phyloP scores from a whole-genome alignment of 2,888 invertebrate genomes.

The Macrosiphum euphorbiae region DNA sequence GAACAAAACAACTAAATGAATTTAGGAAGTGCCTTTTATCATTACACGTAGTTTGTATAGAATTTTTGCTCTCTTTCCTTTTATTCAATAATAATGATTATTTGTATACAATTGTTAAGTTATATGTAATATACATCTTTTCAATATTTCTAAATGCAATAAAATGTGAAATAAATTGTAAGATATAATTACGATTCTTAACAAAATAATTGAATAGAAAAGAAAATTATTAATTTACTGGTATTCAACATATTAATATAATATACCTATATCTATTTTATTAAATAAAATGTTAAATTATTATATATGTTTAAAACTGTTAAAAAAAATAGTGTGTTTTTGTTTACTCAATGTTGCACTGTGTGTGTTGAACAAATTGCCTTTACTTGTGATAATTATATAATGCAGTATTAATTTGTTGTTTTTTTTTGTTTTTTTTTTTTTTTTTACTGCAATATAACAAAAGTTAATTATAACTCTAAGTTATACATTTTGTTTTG shows the following conservation, averaged over 20 bases:
- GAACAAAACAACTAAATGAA: slow-evolving; percentile 8
- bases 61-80: slow-evolving; percentile 26
- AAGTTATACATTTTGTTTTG: not conserved
- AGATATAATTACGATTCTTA: not conserved
- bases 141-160: not conserved
- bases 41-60: not conserved
- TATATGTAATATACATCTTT: not conserved
- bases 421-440: slow-evolving; percentile 7
- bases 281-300: slow-evolving; percentile 31
- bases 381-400: slow-evolving; percentile 59
- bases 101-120: not conserved
- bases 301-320: slow-evolving; percentile 51
- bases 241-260: slow-evolving; percentile 3
- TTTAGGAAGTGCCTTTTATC: slow-evolving; percentile 41
- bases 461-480: slow-evolving; percentile 21
- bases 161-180: not conserved
- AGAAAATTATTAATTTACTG: not conserved
- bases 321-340: not conserved
- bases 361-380: slow-evolving; percentile 53
- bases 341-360: slow-evolving; percentile 32
- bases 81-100: not conserved
- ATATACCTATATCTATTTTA: not conserved
- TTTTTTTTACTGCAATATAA: slow-evolving; percentile 26
- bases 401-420: slow-evolving; percentile 44
- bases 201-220: not conserved